Evolutionary conservation across 1,140 invertebrate species (phyloP), one percentile per base, ranked within the genome.

Genomic region (Drosophila virilis): DNA sequence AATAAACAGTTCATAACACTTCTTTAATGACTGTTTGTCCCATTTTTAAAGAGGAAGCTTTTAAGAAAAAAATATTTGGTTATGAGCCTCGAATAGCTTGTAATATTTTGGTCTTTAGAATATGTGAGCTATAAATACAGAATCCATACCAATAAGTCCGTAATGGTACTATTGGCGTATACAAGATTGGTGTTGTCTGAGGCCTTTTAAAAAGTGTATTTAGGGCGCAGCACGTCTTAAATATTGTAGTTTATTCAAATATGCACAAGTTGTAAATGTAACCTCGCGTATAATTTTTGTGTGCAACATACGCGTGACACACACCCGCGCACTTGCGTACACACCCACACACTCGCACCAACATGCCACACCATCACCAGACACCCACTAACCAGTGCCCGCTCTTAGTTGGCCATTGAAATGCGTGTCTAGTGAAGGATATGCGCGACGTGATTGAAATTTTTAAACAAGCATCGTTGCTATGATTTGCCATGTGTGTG

Each of bases 381-480:
- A 17, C 12, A 32, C 13, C 33, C 45, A 52, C 33, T 45, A 54
- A 69, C 17, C 57, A 68, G 37, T 22, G 61, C 45, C 38, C 48
- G 50, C 70, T 62, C 51, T 59, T 35, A 61, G 77, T 73, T 77
- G 80, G 70, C 67, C 80, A 89, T 88, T 84, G 84, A 89, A 88
- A 88, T 89, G 84, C 84, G 84, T 88, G 84, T 66, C 80, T 89
- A 89, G 84, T 89, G 84, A 89, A 84, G 84, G 84, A 88, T 88
- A 74, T 71, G 84, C 66, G 84, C 32, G 74, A 88, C 84, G 84
- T 88, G 84, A 89, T 89, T 83, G 70, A 71, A 83, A 84, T 88
- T 89, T 77, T 88, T 17, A 51, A 88, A 58, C 58, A 88, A 51
- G 37, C 50, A 45, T 46, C 32, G 57, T 64, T 48, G 57, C 52